Evolutionary conservation across 1,140 invertebrate genomes (phyloP), one percentile per base, ranked within the genome.

Genomic region (Alviniconcha marisindica): DNA sequence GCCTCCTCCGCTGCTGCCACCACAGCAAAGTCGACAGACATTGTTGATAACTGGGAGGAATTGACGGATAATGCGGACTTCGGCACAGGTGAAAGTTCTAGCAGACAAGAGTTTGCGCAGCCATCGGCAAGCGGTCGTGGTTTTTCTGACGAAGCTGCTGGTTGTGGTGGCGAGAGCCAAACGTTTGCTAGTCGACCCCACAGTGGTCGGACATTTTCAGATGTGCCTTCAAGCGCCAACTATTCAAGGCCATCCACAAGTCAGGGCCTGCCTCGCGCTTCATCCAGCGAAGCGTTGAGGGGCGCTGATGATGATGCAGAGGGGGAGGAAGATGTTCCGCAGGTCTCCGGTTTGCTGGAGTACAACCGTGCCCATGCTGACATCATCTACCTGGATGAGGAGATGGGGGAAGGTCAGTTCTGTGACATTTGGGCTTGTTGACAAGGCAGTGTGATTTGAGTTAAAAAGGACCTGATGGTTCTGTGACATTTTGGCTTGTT

Each of bases 311-410:
- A 79, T 0, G 63, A 79, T 5, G 31, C n/a, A 4, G 82, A 66
- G 18, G 36, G 63, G 18, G 82, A 69, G 31, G 82, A 83, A 21
- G 82, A 83, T 24, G 76, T 79, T 21, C 76, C 82, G 5, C 77
- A 77, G n/a, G 44, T 83, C 31, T 28, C 60, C 24, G 77, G 48
- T 7, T 28, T 83, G 60, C n/a, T 83, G 66, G 76, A 83, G 63
- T 84, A 81, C 48, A 36, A 56, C 15, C 77, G 71, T 5, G 77
- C 77, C 5, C 76, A 84, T 33, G 78, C 48, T 14, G 78, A 84
- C 31, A 33, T 51, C 77, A 54, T 73, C 28, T 69, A 54, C 28
- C 12, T 63, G 0, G n/a, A 31, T n/a, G 51, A 71, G n/a, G 77
- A 81, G 33, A n/a, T 60, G 21, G 31, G 28, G 18, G 36, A 73